Evolutionary conservation across 2,888 invertebrate species (phyloP).

Genomic region (Bombyx huttoni): DNA sequence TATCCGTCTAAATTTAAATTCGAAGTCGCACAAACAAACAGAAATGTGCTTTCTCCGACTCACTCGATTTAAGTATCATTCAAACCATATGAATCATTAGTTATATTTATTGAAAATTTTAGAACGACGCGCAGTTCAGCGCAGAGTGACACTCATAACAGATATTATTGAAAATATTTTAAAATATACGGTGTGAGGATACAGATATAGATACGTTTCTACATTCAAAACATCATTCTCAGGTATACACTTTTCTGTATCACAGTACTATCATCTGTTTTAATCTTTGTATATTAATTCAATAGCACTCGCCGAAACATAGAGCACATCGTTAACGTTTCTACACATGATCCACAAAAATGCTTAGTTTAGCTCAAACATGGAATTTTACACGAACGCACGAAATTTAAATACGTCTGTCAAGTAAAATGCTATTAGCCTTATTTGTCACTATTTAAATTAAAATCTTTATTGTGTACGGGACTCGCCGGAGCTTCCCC

Average conservation of each 20-base stretch:
- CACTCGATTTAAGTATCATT: background rate
- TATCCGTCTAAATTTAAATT: background rate
- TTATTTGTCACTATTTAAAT: slow-evolving; percentile 4
- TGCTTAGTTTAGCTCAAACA: background rate
- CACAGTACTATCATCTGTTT: too few species aligned
- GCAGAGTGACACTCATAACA: background rate
- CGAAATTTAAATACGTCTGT: background rate
- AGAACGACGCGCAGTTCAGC: background rate
- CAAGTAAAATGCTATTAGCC: background rate
- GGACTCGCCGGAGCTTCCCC: slow-evolving; percentile 20
- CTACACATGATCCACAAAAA: background rate
- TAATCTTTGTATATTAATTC: too few species aligned
- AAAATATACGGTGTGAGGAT: background rate
- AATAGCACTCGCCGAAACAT: too few species aligned
- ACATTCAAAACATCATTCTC: too few species aligned
- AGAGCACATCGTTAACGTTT: background rate
- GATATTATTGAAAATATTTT: background rate
- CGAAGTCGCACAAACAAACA: background rate
- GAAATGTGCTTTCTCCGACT: background rate
- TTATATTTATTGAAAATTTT: background rate
- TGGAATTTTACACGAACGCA: background rate
- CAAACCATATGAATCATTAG: background rate
- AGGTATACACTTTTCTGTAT: too few species aligned
- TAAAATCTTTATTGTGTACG: slow-evolving; percentile 17
- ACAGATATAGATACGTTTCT: too few species aligned